Evolutionary conservation across 2,113 vertebrate species (phyloP).

Genomic region (Lonchura striata): DNA sequence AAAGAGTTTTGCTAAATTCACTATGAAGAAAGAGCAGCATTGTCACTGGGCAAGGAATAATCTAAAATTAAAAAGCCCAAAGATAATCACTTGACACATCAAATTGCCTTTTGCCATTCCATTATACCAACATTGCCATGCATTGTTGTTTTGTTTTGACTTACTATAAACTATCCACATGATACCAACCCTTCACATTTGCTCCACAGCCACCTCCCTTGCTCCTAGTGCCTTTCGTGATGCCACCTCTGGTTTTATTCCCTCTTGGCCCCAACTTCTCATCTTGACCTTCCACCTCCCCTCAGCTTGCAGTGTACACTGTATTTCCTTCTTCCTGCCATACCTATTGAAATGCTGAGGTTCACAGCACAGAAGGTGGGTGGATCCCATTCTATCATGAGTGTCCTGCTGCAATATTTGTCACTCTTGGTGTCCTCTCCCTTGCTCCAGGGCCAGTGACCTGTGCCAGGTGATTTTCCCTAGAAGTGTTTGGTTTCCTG

Average conservation of each 20-base stretch:
- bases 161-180: fast-evolving
- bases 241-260: not conserved
- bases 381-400: fast-evolving
- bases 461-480: not conserved
- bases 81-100: not conserved
- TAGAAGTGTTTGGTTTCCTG: not conserved
- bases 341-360: not conserved
- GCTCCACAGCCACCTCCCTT: not conserved
- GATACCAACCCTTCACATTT: not conserved
- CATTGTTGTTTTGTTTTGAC: not conserved
- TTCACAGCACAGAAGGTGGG: fast-evolving
- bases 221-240: not conserved
- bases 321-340: not conserved
- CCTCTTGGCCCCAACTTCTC: not conserved
- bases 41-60: not conserved
- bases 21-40: not conserved
- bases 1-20: not conserved
- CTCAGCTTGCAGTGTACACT: not conserved
- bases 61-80: not conserved
- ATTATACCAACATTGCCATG: not conserved
- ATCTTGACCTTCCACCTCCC: not conserved
- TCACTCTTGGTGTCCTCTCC: not conserved
- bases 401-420: not conserved
- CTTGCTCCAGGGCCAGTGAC: not conserved
- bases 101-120: not conserved